phyloP scores from a whole-genome alignment of 2,888 invertebrate genomes.

The Rhodophaea formosa region DNA sequence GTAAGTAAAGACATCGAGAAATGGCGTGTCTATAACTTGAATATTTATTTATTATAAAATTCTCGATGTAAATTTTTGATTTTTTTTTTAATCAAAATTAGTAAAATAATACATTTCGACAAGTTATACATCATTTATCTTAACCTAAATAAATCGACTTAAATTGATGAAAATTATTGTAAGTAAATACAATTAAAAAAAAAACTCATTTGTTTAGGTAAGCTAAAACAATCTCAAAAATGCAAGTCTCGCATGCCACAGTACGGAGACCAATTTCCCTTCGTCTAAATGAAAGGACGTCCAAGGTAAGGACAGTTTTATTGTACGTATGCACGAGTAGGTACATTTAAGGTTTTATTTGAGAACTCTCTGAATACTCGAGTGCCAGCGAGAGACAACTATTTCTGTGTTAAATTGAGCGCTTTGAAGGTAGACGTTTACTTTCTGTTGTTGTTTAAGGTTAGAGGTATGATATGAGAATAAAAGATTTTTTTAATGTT shows the following conservation, averaged over 20 bases:
- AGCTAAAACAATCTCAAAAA: slow-evolving; percentile 4
- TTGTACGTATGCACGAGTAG: slow-evolving; percentile 18
- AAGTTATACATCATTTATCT: too few species aligned
- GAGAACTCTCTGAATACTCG: slow-evolving; percentile 11
- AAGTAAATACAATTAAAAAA: neutral
- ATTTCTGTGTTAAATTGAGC: neutral
- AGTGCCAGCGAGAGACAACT: slow-evolving; percentile 3
- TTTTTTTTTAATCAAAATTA: too few species aligned
- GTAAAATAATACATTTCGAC: too few species aligned
- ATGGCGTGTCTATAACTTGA: too few species aligned
- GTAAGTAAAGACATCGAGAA: too few species aligned
- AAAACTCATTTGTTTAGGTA: neutral
- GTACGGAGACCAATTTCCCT: slow-evolving; percentile 12
- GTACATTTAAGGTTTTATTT: slow-evolving; percentile 19
- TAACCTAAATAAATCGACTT: too few species aligned
- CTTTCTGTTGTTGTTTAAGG: neutral
- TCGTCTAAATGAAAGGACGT: slow-evolving; percentile 10
- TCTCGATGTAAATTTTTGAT: too few species aligned
- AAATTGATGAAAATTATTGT: too few species aligned
- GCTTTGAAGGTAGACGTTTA: neutral
- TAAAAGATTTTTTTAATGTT: too few species aligned
- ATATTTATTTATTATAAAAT: too few species aligned
- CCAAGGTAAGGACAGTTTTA: slow-evolving; percentile 16
- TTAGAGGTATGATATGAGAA: too few species aligned
- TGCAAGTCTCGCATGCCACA: neutral